Evolutionary conservation across 2,888 invertebrate species (phyloP).

Genomic region (Yponomeuta sedellus): DNA sequence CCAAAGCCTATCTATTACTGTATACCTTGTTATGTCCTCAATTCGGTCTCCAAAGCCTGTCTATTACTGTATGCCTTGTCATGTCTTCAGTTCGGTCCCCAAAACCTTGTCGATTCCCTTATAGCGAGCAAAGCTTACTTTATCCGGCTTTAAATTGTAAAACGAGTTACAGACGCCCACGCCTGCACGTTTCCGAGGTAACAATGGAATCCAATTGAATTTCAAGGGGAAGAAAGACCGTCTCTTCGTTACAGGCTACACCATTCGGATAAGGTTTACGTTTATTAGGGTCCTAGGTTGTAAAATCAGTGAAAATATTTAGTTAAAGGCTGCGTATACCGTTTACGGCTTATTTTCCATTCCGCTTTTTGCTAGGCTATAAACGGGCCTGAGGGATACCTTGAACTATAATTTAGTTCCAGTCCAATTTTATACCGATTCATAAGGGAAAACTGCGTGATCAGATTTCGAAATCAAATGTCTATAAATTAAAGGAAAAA

Average conservation of each 20-base stretch:
- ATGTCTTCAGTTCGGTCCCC: no score
- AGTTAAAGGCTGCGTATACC: background rate
- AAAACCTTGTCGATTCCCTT: no score
- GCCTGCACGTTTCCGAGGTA: background rate
- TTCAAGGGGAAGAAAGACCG: background rate
- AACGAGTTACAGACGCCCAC: background rate
- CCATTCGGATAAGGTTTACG: background rate
- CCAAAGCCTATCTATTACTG: no score
- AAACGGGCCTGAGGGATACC: background rate
- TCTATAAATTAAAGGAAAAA: no score
- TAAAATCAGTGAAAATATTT: background rate
- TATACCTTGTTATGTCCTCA: no score
- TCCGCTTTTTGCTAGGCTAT: background rate
- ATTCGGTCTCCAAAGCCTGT: no score
- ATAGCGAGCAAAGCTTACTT: no score
- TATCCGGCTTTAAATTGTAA: background rate
- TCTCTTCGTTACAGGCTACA: background rate
- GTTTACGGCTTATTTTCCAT: background rate
- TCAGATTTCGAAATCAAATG: no score
- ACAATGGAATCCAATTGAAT: conserved; percentile 9
- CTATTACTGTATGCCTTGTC: no score
- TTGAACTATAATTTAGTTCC: background rate
- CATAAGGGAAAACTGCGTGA: no score
- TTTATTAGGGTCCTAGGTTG: background rate
- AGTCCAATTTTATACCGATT: no score